Conservation (phyloP, 1,140 invertebrate genomes). For the Drosophila ercepeae region DNA sequence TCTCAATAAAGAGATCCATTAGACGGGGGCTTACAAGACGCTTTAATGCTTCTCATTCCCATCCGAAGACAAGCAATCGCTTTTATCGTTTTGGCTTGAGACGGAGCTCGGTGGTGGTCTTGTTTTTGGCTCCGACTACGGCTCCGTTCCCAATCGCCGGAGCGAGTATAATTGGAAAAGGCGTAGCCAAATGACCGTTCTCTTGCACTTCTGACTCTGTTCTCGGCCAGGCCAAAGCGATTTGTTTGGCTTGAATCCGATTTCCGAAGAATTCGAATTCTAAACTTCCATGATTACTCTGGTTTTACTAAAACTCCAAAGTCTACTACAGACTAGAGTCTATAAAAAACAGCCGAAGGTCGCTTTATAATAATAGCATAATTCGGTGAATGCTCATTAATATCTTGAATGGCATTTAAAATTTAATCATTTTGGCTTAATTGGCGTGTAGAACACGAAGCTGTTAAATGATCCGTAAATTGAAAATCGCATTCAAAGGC, state of each 20-base stretch:
- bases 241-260: conserved; percentile 8
- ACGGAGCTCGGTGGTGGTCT: conserved; percentile 5
- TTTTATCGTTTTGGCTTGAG: too few species aligned
- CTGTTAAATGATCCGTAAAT: conserved; percentile 43
- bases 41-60: too few species aligned
- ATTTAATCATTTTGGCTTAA: conserved; percentile 28
- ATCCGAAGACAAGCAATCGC: too few species aligned
- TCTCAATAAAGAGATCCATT: background rate
- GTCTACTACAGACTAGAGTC: background rate
- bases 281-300: too few species aligned
- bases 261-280: too few species aligned
- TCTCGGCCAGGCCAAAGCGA: conserved; percentile 23
- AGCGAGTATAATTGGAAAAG: conserved; percentile 46
- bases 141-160: conserved; percentile 47
- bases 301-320: too few species aligned
- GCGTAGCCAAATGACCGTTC: conserved; percentile 46
- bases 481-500: conserved; percentile 30
- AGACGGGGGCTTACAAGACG: too few species aligned
- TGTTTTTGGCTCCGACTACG: background rate
- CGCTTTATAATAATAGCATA: conserved; percentile 20
- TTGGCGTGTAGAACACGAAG: conserved; percentile 29
- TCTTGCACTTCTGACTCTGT: conserved; percentile 12
- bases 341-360: conserved; percentile 26
- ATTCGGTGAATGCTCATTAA: conserved; percentile 15
- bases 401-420: conserved; percentile 39